Evolutionary conservation across 2,888 invertebrate species (phyloP).

Genomic region (Nephrocerus scutellatus): DNA sequence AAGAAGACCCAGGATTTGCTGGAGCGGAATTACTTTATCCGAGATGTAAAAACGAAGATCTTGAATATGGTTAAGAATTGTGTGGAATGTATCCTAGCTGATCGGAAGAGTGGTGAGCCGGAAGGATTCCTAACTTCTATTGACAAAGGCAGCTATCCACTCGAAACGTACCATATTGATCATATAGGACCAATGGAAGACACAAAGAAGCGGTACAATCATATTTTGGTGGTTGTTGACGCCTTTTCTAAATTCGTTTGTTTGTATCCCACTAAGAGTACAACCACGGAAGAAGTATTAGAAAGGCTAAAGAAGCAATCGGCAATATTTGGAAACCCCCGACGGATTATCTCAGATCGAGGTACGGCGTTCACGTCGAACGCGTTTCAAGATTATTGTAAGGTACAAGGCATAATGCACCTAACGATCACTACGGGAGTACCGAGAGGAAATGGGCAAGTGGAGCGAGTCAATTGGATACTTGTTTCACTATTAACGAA

Average conservation of each 20-base stretch:
- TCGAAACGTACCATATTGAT: constrained; percentile 36
- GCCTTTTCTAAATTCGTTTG: constrained; percentile 37
- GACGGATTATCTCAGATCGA: constrained; percentile 35
- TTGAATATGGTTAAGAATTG: constrained; percentile 12
- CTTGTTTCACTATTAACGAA: constrained; percentile 36
- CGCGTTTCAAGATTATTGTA: constrained; percentile 34
- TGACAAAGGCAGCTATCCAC: too few species aligned
- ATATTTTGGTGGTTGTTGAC: constrained; percentile 36
- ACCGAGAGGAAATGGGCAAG: constrained; percentile 35
- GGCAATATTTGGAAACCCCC: constrained; percentile 23
- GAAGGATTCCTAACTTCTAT: too few species aligned
- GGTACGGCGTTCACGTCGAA: constrained; percentile 39
- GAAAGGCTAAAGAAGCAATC: constrained; percentile 23
- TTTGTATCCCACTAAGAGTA: constrained; percentile 32
- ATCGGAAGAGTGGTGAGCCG: constrained; percentile 31
- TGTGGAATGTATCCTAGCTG: constrained; percentile 16
- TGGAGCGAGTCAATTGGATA: constrained; percentile 31
- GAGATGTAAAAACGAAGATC: constrained; percentile 8
- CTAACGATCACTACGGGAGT: constrained; percentile 31
- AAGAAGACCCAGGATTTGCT: constrained; percentile 29
- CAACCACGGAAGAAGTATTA: constrained; percentile 28
- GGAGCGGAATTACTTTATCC: constrained; percentile 28
- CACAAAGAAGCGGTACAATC: constrained; percentile 34
- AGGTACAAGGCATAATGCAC: constrained; percentile 27
- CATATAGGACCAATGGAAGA: constrained; percentile 35